phyloP scores from a whole-genome alignment of 2,797 vertebrate genomes.

The Peromyscus aztecus region DNA sequence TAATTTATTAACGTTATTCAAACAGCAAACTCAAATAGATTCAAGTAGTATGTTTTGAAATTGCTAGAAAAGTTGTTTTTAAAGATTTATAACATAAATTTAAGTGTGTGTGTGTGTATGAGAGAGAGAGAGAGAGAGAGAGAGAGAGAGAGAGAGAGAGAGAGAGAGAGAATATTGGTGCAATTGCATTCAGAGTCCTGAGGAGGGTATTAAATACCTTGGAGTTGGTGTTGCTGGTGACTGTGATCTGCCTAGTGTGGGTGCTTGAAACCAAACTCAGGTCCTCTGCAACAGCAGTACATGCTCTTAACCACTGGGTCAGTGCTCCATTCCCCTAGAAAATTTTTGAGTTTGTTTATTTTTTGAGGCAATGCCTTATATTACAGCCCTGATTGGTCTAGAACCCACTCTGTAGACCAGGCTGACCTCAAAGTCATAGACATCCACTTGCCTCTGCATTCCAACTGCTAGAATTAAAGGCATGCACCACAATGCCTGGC shows the following conservation, averaged over 20 bases:
- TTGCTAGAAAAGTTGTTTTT: neutral
- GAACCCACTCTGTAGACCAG: neutral
- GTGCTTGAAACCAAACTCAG: neutral
- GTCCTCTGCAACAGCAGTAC: neutral
- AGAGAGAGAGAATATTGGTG: neutral
- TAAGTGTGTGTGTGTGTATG: neutral
- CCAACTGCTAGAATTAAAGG: neutral
- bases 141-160: too few relatives aligned
- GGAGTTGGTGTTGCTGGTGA: neutral
- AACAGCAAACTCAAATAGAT: neutral
- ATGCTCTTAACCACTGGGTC: fast-evolving
- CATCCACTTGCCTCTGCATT: neutral
- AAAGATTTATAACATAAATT: neutral
- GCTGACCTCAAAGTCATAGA: neutral
- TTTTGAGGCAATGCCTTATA: neutral
- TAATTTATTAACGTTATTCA: neutral
- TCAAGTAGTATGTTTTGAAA: constrained; percentile 7
- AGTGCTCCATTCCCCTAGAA: neutral
- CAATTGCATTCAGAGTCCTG: neutral
- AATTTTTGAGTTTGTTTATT: neutral
- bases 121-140: neutral
- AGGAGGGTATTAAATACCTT: too few relatives aligned
- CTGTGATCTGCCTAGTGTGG: neutral
- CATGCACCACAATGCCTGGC: neutral
- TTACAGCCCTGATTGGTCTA: neutral